Evolutionary conservation across 2,888 invertebrate species (phyloP).

Genomic region (Argyresthia albistria): DNA sequence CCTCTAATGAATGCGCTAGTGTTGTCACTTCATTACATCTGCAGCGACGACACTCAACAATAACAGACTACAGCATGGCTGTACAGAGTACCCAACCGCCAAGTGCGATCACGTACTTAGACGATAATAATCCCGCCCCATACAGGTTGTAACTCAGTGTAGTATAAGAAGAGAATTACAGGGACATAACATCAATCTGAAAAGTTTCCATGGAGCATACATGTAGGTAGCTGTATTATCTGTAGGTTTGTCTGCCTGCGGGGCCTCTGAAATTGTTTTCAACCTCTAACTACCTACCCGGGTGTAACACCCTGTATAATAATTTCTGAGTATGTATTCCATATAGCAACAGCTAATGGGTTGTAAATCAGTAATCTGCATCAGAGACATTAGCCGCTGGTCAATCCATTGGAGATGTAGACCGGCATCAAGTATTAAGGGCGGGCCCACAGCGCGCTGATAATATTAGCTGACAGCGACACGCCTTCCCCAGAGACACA

Average conservation of each 20-base stretch:
- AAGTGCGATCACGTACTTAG: too few species aligned
- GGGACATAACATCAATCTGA: background rate
- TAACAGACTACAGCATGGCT: background rate
- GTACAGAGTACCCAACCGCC: too few species aligned
- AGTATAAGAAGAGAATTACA: too few species aligned
- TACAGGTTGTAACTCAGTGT: too few species aligned
- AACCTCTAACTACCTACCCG: too few species aligned
- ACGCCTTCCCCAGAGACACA: background rate
- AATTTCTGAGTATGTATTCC: background rate
- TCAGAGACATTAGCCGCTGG: conserved; percentile 20
- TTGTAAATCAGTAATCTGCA: conserved; percentile 1
- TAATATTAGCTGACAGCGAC: conserved; percentile 3
- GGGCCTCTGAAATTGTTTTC: background rate
- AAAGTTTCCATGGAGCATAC: too few species aligned
- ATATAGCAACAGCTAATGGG: background rate
- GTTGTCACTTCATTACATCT: conserved; percentile 5
- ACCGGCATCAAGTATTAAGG: conserved; percentile 54
- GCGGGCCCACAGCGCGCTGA: conserved; percentile 5
- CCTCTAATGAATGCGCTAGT: conserved; percentile 1
- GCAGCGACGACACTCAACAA: background rate
- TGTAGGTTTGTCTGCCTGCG: too few species aligned
- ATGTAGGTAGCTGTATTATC: too few species aligned
- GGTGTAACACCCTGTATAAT: background rate
- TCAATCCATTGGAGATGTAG: conserved; percentile 41
- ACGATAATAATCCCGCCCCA: too few species aligned